A percentile compares a stretch with the other conserved stretches of the same genome.
Evolutionary conservation across 2,113 vertebrate species (phyloP).

Genomic region (Cepphus grylle): DNA sequence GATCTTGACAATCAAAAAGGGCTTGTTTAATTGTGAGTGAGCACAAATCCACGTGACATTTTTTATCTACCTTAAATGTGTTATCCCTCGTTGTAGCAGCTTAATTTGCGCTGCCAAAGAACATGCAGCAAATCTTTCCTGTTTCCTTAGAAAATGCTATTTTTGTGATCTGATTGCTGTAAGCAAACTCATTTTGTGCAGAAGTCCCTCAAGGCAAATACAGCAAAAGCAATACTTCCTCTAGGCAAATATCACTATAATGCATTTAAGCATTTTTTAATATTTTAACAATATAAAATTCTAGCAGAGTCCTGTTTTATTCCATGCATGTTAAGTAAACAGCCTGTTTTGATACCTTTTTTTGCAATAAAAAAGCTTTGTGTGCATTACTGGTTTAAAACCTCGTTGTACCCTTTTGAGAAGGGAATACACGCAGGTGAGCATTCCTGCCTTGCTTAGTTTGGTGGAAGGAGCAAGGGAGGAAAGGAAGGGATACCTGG

Average conservation of each 20-base stretch:
- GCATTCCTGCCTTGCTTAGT: not conserved
- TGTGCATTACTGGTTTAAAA: not conserved
- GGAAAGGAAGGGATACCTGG: not conserved
- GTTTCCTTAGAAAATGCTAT: not conserved
- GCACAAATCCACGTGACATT: not conserved
- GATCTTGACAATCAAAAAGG: not conserved
- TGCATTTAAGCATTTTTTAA: not conserved
- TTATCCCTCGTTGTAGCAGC: not conserved
- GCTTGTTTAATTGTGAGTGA: not conserved
- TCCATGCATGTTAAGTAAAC: not conserved
- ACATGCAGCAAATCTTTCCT: not conserved
- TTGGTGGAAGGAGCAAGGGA: not conserved
- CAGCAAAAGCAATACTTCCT: not conserved
- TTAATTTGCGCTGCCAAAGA: not conserved
- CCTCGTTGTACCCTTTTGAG: not conserved
- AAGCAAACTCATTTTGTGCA: not conserved
- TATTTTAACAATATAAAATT: not conserved
- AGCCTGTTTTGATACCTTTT: not conserved
- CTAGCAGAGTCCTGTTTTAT: not conserved
- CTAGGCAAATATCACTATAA: not conserved
- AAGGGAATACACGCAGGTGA: not conserved
- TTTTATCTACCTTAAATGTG: not conserved
- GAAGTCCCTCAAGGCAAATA: not conserved
- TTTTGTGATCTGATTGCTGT: not conserved
- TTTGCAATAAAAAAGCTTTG: not conserved